phyloP scores from a whole-genome alignment of 2,888 invertebrate species.

The Carterocephalus palaemon region DNA sequence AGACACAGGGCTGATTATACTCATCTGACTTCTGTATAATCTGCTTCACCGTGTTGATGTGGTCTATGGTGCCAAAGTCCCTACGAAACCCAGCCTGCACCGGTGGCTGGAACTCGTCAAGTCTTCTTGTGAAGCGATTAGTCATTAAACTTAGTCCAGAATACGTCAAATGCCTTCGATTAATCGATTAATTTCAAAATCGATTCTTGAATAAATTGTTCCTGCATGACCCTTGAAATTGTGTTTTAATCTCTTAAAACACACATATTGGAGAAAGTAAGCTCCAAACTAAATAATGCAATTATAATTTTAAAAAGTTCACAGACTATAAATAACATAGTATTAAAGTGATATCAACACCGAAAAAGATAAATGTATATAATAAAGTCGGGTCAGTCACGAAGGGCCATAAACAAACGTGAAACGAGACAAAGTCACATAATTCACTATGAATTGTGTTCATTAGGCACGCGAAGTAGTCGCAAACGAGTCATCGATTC shows the following conservation, averaged over 20 bases:
- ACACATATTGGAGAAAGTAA: not conserved
- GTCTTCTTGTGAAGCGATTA: no score
- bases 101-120: no score
- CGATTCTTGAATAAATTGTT: no score
- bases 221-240: no score
- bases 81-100: no score
- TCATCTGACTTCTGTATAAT: no score
- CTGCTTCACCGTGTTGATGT: no score
- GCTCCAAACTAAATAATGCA: not conserved
- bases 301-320: constrained; percentile 6
- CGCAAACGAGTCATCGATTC: constrained; percentile 44
- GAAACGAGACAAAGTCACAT: constrained; percentile 66
- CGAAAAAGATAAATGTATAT: constrained; percentile 42
- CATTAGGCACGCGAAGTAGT: constrained; percentile 62
- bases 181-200: no score
- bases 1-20: no score
- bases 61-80: no score
- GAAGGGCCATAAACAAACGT: constrained; percentile 64
- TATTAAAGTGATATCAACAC: constrained; percentile 36
- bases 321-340: constrained; percentile 24
- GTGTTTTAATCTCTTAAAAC: not conserved
- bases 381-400: constrained; percentile 48
- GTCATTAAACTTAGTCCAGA: no score
- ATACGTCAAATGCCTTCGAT: no score
- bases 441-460: constrained; percentile 66